Evolutionary conservation across 2,797 vertebrate genomes (phyloP).

Genomic region (Muscicapa striata): DNA sequence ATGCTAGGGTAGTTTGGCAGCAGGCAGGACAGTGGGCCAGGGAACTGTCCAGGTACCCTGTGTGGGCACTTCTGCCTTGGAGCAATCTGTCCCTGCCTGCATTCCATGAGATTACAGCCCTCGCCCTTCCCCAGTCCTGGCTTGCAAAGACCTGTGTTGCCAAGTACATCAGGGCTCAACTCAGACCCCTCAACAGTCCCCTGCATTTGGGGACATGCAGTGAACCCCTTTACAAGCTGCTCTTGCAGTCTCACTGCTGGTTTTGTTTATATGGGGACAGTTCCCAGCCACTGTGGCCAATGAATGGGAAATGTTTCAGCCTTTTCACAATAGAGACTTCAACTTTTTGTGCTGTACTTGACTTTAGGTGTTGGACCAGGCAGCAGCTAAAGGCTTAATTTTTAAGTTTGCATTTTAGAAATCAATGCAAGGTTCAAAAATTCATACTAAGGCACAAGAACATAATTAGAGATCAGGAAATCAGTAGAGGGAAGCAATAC

Average conservation of each 20-base stretch:
- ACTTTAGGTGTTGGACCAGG: not conserved
- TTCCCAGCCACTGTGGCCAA: not conserved
- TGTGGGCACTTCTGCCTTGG: not conserved
- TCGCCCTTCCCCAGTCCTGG: not conserved
- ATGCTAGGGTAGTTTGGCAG: not conserved
- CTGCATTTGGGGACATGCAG: not conserved
- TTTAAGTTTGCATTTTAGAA: not conserved
- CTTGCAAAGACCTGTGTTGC: not conserved
- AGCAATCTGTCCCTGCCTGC: not conserved
- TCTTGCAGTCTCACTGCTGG: not conserved
- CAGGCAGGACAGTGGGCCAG: not conserved
- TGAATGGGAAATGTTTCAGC: not conserved
- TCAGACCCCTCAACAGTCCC: not conserved
- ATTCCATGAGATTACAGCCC: not conserved
- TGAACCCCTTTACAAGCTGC: not conserved
- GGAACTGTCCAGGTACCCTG: not conserved
- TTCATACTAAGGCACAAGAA: not conserved
- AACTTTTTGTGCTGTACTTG: not conserved
- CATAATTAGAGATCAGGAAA: not conserved
- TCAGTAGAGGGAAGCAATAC: not conserved
- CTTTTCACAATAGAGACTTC: not conserved
- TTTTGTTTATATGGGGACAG: not conserved
- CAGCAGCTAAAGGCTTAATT: not conserved
- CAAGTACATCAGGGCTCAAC: not conserved
- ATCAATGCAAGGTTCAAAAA: not conserved